Evolutionary conservation across 2,797 vertebrate genomes (phyloP).

Genomic region (Alosa sapidissima): DNA sequence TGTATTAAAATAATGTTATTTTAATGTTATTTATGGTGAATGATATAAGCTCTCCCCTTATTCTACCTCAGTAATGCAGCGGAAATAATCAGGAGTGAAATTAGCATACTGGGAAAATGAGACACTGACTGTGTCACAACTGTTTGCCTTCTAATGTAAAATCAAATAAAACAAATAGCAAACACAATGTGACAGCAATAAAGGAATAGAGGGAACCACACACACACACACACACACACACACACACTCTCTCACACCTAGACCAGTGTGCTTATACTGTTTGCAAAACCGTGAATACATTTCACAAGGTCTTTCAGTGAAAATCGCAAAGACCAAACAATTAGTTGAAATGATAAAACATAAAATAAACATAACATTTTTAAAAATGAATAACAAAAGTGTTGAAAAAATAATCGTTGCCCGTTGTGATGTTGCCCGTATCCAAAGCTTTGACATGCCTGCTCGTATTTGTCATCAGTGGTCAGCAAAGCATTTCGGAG

Average conservation of each 20-base stretch:
- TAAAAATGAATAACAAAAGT: not conserved
- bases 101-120: conserved; percentile 50
- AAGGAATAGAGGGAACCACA: not conserved
- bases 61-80: conserved; percentile 63
- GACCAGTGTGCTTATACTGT: not conserved
- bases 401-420: not conserved
- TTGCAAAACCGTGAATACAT: not conserved
- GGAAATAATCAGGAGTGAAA: conserved; percentile 74
- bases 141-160: not conserved
- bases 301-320: not conserved
- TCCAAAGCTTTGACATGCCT: conserved; percentile 11
- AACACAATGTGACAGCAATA: not conserved
- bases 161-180: not conserved
- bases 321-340: not conserved
- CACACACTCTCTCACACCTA: not conserved
- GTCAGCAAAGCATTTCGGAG: conserved; percentile 52
- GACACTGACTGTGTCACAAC: not conserved
- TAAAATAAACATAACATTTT: not conserved
- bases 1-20: conserved; percentile 59
- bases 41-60: conserved; percentile 60
- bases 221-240: not conserved
- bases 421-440: not conserved
- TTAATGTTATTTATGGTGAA: conserved; percentile 49
- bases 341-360: not conserved
- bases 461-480: conserved; percentile 42